phyloP scores from a whole-genome alignment of 2,888 invertebrate species.

The Fragum sueziense region DNA sequence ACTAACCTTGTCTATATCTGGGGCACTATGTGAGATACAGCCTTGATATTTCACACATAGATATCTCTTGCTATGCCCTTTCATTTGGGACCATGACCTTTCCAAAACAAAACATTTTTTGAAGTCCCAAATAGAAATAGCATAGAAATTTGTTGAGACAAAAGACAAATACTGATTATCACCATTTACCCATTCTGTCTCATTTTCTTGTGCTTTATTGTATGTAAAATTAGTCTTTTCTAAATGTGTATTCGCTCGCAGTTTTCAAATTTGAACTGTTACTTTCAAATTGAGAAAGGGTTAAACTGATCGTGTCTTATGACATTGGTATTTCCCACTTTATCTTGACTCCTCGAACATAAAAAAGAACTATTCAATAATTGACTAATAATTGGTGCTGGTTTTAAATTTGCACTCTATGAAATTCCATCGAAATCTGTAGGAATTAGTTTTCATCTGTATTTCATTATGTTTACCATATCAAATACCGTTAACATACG shows the following conservation, averaged over 20 bases:
- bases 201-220: neutral
- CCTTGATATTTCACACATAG: too few species aligned
- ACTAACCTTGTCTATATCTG: too few species aligned
- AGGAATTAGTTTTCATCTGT: neutral
- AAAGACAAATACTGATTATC: neutral
- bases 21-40: too few species aligned
- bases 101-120: neutral
- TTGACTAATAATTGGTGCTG: neutral
- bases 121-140: neutral
- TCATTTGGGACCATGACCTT: too few species aligned
- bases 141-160: neutral
- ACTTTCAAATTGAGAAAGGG: too few species aligned
- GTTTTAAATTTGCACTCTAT: neutral
- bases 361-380: too few species aligned
- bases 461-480: neutral
- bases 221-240: neutral
- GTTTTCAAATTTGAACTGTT: too few species aligned
- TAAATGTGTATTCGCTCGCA: too few species aligned
- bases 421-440: neutral
- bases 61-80: too few species aligned
- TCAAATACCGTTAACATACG: neutral
- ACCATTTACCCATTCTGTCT: neutral
- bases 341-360: too few species aligned
- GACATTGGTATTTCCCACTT: too few species aligned
- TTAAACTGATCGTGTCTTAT: too few species aligned